These are phyloP conservation scores for Prunella himalayana DNA, from an alignment of 2,113 vertebrate species.

Conservation along the genomic window DNA sequence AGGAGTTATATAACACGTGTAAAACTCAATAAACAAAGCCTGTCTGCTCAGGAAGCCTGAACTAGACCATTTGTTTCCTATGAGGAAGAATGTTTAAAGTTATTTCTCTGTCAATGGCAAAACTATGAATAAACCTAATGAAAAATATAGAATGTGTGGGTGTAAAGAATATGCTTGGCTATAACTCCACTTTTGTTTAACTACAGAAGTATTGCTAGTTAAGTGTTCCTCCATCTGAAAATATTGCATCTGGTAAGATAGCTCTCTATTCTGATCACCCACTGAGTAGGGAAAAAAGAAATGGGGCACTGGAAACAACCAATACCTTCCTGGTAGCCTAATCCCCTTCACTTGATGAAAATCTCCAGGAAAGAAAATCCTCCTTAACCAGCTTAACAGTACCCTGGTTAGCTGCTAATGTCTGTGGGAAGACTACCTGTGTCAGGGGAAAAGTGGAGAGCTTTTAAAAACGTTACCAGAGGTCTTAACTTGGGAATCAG, in stretches of 20 bases:
- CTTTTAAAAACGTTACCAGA: neutral
- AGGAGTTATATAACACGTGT: constrained; percentile 43
- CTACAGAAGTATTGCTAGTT: neutral
- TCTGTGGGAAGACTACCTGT: neutral
- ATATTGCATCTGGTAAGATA: neutral
- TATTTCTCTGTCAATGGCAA: constrained; percentile 52
- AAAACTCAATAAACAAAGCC: constrained; percentile 58
- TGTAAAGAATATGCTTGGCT: constrained; percentile 37
- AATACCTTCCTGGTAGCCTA: neutral
- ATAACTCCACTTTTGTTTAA: constrained; percentile 25
- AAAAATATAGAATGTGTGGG: constrained; percentile 47
- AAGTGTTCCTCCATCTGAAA: constrained; percentile 17
- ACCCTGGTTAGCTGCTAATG: neutral
- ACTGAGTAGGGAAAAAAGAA: neutral
- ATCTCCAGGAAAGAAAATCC: neutral
- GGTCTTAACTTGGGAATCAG: neutral
- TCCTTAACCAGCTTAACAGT: neutral
- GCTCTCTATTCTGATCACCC: neutral
- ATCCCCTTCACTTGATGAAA: neutral
- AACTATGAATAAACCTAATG: constrained; percentile 58
- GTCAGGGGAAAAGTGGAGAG: neutral
- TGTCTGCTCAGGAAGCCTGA: constrained; percentile 34
- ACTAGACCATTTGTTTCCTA: constrained; percentile 50
- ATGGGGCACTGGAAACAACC: neutral
- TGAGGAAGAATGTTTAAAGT: constrained; percentile 30